Evolutionary conservation across 2,888 invertebrate species (phyloP), one percentile per base, ranked within the genome.

Genomic region (Acleris sparsana): DNA sequence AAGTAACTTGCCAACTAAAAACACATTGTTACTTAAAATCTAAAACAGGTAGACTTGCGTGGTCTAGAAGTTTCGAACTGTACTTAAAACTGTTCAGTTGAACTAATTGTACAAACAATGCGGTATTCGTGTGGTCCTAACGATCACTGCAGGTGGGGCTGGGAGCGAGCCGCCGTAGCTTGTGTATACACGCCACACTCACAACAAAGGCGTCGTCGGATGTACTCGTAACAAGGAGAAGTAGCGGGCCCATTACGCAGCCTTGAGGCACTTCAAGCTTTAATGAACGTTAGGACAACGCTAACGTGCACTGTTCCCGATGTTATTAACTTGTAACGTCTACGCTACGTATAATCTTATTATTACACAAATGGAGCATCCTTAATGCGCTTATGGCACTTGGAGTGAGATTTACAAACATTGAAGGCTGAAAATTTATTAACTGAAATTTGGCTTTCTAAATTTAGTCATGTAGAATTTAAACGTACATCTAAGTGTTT

Each of bases 71-170:
- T 83, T 83, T 70, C 75, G 73, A 83, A 84, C 85, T 83, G 73
- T 78, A 75, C 78, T 80, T 79, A 83, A 83, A 87, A 84, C 81
- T 80, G 83, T 85, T 84, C 79, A 81, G 83, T 81, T 83, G 68
- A 83, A 85, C 84, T 86, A 88, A 87, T 85, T 83, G 85, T 81
- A 80, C 83, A 85, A 85, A 88, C 86, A 85, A 78, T 80, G 85
- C 78, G 83, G 80, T 76, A 76, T 78, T 77, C 75, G 78, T 77
- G 79, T 73, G 77, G 73, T 71, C 77, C 78, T 84, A 85, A 85
- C 83, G 83, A 84, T 79, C 78, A 75, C 72, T 82, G 77, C 85
- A 85, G 84, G 83, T 85, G 82, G 75, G 73, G 61, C 59, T 55
- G 17, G 48, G 57, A 62, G 60, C 57, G 52, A 53, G 61, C 60